Conservation (phyloP, 2,113 vertebrate species). For the Manacus vitellinus region DNA sequence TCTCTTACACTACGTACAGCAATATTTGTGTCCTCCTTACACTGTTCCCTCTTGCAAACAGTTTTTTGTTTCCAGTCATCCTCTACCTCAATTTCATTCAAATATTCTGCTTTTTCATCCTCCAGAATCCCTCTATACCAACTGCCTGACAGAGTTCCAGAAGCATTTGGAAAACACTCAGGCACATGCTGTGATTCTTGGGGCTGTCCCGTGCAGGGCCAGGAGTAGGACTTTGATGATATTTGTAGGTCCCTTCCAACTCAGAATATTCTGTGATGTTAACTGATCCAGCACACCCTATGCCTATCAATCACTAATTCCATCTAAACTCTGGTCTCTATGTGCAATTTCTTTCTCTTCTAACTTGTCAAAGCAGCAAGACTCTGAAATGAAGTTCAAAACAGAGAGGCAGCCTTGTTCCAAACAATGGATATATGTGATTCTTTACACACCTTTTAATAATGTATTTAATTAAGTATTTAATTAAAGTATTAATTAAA, state of each 20-base stretch:
- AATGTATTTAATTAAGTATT: background rate
- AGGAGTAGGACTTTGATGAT: background rate
- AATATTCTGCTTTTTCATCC: background rate
- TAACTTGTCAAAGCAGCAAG: background rate
- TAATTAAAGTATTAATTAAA: background rate
- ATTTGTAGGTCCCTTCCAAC: background rate
- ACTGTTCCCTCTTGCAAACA: background rate
- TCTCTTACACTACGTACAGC: background rate
- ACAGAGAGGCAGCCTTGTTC: background rate
- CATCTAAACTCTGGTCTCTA: background rate
- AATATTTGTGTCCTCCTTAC: background rate
- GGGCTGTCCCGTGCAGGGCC: background rate
- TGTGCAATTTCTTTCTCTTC: background rate
- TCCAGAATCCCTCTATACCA: background rate
- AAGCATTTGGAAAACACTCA: background rate
- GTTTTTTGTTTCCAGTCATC: background rate
- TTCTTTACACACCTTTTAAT: background rate
- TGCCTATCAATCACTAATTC: background rate
- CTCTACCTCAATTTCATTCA: background rate
- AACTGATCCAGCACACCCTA: background rate
- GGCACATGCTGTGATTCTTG: background rate
- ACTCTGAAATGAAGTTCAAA: background rate
- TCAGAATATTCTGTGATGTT: background rate
- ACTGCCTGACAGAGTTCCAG: background rate
- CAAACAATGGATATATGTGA: background rate